A percentile compares a stretch with the other conserved stretches of the same genome.
phyloP scores from a whole-genome alignment of 1,140 invertebrate genomes.

The Cydia fagiglandana region DNA sequence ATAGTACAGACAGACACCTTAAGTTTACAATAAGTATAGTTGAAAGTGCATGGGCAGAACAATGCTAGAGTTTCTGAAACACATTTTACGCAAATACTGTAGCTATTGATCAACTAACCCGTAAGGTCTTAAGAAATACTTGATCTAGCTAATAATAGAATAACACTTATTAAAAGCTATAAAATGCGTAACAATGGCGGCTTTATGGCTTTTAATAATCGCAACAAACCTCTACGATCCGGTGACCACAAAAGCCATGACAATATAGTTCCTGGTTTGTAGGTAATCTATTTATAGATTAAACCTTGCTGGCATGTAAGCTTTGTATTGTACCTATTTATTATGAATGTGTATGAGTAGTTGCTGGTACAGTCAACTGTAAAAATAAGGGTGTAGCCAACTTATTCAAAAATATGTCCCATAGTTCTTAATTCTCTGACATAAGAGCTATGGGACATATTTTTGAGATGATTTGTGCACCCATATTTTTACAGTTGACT shows the following conservation, averaged over 20 bases:
- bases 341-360: background rate
- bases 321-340: background rate
- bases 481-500: no score
- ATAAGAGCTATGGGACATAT: no score
- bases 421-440: no score
- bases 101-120: background rate
- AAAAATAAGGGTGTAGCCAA: no score
- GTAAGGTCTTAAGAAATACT: background rate
- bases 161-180: slow-evolving; percentile 7
- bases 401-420: no score
- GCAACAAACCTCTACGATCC: background rate
- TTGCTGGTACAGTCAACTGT: background rate
- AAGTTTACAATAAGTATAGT: no score
- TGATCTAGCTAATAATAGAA: slow-evolving; percentile 1
- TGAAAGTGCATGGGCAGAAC: no score
- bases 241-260: slow-evolving; percentile 25
- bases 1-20: no score
- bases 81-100: background rate
- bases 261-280: slow-evolving; percentile 25
- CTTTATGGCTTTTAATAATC: slow-evolving; percentile 29
- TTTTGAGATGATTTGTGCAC: no score
- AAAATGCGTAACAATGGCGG: slow-evolving; percentile 23
- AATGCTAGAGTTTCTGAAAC: no score
- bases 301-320: background rate
- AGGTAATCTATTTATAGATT: background rate